Conservation (phyloP, 2,113 vertebrate species). For the Pao palembangensis region DNA sequence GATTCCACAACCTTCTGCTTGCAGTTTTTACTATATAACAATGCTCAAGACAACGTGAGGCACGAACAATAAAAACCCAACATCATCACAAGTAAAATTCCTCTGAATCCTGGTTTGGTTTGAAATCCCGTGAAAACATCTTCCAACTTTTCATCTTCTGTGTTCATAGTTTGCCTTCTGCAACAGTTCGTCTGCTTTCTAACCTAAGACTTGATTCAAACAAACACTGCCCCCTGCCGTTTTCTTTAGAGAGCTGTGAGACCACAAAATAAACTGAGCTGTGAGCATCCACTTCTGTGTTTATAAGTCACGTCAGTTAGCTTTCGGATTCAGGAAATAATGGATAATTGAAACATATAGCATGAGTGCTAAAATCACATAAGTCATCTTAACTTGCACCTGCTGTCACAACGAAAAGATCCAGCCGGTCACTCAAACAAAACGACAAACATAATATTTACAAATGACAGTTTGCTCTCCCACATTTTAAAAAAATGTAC, state of each 20-base stretch:
- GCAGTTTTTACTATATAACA: conserved; percentile 39
- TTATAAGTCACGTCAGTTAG: conserved; percentile 29
- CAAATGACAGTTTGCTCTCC: conserved; percentile 76
- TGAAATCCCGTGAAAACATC: conserved; percentile 30
- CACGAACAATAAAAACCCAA: conserved; percentile 41
- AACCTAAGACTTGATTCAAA: conserved; percentile 25
- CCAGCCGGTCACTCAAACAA: conserved; percentile 72
- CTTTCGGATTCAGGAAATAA: conserved; percentile 42
- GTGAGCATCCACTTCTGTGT: conserved; percentile 30
- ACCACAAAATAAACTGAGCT: conserved; percentile 42
- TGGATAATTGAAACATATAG: conserved; percentile 48
- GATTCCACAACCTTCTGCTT: conserved; percentile 42
- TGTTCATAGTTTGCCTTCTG: not conserved
- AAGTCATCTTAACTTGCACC: conserved; percentile 72
- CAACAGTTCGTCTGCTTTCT: conserved; percentile 38
- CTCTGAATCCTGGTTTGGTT: conserved; percentile 34
- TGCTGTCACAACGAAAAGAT: conserved; percentile 74
- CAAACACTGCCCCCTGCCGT: conserved; percentile 29
- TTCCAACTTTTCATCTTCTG: conserved; percentile 9
- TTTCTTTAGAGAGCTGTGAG: not conserved
- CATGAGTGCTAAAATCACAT: conserved; percentile 48
- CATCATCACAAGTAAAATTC: conserved; percentile 39
- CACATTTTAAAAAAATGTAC: conserved; percentile 78
- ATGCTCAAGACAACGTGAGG: conserved; percentile 52
- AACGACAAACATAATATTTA: conserved; percentile 81